Evolutionary conservation across 2,888 invertebrate species (phyloP).

Genomic region (Ichneumoninae sp.): DNA sequence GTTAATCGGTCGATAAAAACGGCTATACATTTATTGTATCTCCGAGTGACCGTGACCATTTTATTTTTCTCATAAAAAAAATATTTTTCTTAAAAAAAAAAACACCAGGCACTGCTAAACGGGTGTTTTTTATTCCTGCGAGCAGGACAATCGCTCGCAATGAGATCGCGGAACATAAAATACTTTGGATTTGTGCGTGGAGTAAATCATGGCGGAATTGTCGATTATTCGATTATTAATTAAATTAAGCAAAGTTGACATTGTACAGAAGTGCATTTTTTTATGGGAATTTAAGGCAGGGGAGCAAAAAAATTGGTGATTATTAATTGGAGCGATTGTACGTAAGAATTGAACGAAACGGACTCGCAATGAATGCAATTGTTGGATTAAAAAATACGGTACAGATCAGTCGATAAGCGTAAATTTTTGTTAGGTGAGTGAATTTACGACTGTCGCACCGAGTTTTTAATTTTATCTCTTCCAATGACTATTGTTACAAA

Average conservation of each 20-base stretch:
- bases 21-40: conserved; percentile 7
- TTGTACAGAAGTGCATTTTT: not conserved
- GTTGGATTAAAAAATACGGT: not conserved
- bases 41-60: not conserved
- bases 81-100: not conserved
- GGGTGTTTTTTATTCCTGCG: not conserved
- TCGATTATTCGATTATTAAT: not conserved
- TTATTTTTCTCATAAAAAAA: not conserved
- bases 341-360: not conserved
- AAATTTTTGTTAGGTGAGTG: not conserved
- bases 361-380: not conserved
- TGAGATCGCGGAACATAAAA: not conserved
- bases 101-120: not conserved
- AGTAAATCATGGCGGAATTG: not conserved
- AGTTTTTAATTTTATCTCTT: not conserved
- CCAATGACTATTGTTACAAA: not conserved
- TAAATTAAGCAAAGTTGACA: not conserved
- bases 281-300: not conserved
- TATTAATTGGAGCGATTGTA: not conserved
- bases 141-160: conserved; percentile 3
- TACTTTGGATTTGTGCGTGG: conserved; percentile 19
- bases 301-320: conserved; percentile 1
- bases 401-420: not conserved
- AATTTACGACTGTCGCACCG: not conserved
- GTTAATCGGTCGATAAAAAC: conserved; percentile 27